These are phyloP conservation scores for Melopsittacus undulatus DNA, from an alignment of 2,797 vertebrate genomes.

Conservation along the genomic window DNA sequence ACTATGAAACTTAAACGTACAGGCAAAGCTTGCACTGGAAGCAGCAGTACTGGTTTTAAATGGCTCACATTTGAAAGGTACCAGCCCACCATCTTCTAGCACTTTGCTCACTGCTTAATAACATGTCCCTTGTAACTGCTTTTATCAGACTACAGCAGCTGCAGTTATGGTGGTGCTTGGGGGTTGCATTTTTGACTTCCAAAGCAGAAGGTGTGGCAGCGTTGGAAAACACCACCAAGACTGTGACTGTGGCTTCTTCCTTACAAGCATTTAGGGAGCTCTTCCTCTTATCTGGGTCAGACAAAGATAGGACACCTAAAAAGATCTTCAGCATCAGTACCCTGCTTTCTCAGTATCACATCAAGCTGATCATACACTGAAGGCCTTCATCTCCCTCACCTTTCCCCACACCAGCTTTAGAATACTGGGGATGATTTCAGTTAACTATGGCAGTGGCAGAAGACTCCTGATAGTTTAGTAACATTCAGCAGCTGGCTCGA, in stretches of 20 bases:
- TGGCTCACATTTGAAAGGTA: not conserved
- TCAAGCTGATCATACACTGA: not conserved
- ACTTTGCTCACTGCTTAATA: not conserved
- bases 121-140: not conserved
- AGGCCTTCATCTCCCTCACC: not conserved
- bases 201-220: not conserved
- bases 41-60: not conserved
- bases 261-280: not conserved
- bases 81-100: not conserved
- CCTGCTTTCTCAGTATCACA: not conserved
- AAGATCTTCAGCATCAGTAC: not conserved
- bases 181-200: not conserved
- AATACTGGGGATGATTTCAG: not conserved
- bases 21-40: not conserved
- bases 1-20: not conserved
- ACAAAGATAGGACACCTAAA: constrained; percentile 39
- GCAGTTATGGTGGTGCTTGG: not conserved
- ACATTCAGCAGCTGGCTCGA: not conserved
- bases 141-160: not conserved
- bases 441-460: not conserved
- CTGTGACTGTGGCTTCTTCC: not conserved
- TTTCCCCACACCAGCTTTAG: not conserved
- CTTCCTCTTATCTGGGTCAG: constrained; percentile 25
- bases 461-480: not conserved
- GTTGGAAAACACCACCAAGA: not conserved